Evolutionary conservation across 2,113 vertebrate species (phyloP).

Genomic region (Archilochus colubris): DNA sequence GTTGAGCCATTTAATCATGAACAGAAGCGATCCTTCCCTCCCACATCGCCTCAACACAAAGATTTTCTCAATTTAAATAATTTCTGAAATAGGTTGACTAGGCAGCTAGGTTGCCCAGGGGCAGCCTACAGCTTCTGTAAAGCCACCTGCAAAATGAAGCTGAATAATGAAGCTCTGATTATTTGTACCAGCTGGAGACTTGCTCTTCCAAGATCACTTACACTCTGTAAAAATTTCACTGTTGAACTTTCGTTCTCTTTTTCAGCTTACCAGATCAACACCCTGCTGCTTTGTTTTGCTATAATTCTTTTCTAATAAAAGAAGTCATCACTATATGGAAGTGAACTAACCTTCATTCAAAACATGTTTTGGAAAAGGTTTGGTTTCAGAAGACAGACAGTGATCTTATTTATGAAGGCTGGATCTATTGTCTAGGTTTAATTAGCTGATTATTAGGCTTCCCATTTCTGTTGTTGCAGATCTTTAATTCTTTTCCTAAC

Average conservation of each 20-base stretch:
- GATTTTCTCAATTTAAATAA: not conserved
- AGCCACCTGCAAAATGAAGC: not conserved
- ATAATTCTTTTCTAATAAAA: not conserved
- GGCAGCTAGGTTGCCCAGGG: not conserved
- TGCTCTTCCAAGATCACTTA: not conserved
- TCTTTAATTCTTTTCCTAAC: slow-evolving; percentile 4
- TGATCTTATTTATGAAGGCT: not conserved
- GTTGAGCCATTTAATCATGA: fast-evolving
- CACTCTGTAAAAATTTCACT: not conserved
- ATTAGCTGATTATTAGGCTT: slow-evolving; percentile 37
- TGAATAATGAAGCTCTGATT: not conserved
- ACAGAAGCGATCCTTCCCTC: not conserved
- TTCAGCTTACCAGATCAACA: not conserved
- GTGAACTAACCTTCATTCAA: not conserved
- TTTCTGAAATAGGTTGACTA: not conserved
- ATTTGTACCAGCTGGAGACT: not conserved
- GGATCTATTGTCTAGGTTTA: slow-evolving; percentile 14
- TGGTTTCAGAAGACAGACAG: not conserved
- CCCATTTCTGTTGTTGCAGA: slow-evolving; percentile 37
- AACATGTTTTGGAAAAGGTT: slow-evolving; percentile 31
- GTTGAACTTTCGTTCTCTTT: not conserved
- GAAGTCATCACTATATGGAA: not conserved
- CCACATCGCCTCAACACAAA: not conserved
- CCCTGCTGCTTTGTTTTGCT: not conserved
- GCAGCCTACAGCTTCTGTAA: not conserved